These are phyloP conservation scores for Ditula angustiorana DNA, from an alignment of 2,888 invertebrate genomes.

Conservation along the genomic window DNA sequence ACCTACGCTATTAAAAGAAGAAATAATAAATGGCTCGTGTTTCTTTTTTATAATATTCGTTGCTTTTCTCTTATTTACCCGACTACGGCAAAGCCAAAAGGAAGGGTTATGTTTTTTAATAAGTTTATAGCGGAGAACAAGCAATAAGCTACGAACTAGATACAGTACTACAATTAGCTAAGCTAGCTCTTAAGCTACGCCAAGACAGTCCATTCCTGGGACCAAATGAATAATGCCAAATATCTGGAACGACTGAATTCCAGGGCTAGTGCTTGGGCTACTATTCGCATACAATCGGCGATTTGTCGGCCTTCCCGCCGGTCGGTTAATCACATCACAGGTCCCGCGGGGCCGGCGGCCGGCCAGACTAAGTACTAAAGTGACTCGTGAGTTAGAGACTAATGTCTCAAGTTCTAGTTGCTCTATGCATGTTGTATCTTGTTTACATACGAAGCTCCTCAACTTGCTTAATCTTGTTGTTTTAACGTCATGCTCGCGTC, in stretches of 20 bases:
- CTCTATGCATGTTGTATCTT: background rate
- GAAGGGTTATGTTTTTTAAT: too few relatives aligned
- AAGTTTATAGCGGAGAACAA: too few relatives aligned
- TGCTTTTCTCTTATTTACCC: too few relatives aligned
- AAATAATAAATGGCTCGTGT: too few relatives aligned
- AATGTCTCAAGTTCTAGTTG: conserved; percentile 5
- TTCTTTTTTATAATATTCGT: too few relatives aligned
- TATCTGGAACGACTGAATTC: background rate
- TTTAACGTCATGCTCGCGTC: background rate
- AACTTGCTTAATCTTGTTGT: background rate
- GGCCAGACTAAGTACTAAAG: conserved; percentile 11
- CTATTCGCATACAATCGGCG: background rate
- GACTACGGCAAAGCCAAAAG: too few relatives aligned
- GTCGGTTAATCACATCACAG: background rate
- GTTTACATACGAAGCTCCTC: background rate
- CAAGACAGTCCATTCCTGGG: background rate
- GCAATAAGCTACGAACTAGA: too few relatives aligned
- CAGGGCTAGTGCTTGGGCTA: background rate
- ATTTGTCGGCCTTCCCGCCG: background rate
- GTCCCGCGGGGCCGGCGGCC: background rate
- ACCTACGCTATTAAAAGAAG: too few relatives aligned
- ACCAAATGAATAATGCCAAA: background rate
- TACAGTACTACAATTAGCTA: too few relatives aligned
- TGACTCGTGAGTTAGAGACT: conserved; percentile 1
- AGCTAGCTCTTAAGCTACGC: background rate